Conservation (phyloP, 2,797 vertebrate species). For the Hafferia zeledoni region DNA sequence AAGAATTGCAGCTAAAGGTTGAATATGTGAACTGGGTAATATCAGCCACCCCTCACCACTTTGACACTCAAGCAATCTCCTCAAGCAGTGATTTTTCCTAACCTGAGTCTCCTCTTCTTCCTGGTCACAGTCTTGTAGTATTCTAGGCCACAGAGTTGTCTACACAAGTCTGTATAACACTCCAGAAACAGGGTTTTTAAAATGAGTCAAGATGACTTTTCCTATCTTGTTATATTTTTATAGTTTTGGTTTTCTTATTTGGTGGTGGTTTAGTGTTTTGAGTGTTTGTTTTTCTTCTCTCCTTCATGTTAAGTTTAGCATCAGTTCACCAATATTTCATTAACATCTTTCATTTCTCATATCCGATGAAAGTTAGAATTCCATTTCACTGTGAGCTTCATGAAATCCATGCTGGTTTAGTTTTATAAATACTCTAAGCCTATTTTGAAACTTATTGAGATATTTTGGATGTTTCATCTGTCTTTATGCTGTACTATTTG, state of each 20-base stretch:
- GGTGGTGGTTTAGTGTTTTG: not conserved
- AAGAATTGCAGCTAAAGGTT: not conserved
- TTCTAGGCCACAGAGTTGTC: not conserved
- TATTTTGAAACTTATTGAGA: not conserved
- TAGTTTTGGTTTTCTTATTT: not conserved
- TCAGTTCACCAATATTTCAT: not conserved
- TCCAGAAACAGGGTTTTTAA: not conserved
- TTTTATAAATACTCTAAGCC: not conserved
- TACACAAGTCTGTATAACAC: not conserved
- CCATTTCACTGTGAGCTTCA: not conserved
- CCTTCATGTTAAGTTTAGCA: not conserved
- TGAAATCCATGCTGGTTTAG: not conserved
- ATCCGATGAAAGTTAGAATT: not conserved
- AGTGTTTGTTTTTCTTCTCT: not conserved
- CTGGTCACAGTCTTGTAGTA: fast-evolving
- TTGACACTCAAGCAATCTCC: not conserved
- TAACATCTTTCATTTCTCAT: not conserved
- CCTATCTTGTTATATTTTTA: not conserved
- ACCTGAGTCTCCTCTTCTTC: not conserved
- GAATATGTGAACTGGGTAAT: not conserved
- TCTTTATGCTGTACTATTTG: not conserved
- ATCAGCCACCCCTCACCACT: not conserved
- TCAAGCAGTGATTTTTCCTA: not conserved
- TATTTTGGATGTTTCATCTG: not conserved
- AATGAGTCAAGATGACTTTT: not conserved